Evolutionary conservation across 2,797 vertebrate species (phyloP).

Genomic region (Takifugu rubripes): DNA sequence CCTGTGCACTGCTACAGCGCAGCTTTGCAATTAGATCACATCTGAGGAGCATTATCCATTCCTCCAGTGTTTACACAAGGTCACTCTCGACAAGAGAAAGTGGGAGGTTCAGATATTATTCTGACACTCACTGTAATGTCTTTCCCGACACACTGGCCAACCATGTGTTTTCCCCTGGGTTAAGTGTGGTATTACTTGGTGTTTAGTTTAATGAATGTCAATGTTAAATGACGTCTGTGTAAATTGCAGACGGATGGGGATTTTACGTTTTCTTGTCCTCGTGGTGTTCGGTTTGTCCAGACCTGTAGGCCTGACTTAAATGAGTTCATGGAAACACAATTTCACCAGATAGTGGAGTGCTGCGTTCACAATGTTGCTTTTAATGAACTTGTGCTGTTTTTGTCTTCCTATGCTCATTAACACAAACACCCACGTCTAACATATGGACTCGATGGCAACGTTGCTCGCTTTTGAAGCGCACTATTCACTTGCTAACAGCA

Average conservation of each 20-base stretch:
- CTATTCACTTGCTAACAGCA: conserved; percentile 37
- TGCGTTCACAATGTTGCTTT: background rate
- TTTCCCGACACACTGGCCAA: conserved; percentile 43
- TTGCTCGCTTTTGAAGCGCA: conserved; percentile 26
- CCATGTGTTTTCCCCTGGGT: conserved; percentile 67
- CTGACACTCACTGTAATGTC: conserved; percentile 67
- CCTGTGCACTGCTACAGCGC: conserved; percentile 19
- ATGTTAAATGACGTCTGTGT: conserved; percentile 52
- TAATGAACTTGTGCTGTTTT: conserved; percentile 27
- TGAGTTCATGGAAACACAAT: conserved; percentile 1
- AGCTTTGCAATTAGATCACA: conserved; percentile 63
- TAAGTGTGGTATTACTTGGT: conserved; percentile 58
- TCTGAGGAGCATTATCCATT: conserved; percentile 69
- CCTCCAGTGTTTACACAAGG: conserved; percentile 68
- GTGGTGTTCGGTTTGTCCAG: conserved; percentile 14
- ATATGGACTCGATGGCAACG: conserved; percentile 35
- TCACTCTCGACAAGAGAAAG: conserved; percentile 58
- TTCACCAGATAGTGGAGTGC: background rate
- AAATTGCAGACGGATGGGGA: conserved; percentile 22
- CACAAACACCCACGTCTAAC: conserved; percentile 32
- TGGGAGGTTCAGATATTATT: conserved; percentile 66
- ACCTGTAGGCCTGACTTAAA: background rate
- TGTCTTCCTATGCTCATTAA: conserved; percentile 42
- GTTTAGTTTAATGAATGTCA: conserved; percentile 63
- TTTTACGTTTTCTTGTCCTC: too few relatives aligned